phyloP scores from a whole-genome alignment of 2,888 invertebrate genomes.

The Caenorhabditis panamensis region DNA sequence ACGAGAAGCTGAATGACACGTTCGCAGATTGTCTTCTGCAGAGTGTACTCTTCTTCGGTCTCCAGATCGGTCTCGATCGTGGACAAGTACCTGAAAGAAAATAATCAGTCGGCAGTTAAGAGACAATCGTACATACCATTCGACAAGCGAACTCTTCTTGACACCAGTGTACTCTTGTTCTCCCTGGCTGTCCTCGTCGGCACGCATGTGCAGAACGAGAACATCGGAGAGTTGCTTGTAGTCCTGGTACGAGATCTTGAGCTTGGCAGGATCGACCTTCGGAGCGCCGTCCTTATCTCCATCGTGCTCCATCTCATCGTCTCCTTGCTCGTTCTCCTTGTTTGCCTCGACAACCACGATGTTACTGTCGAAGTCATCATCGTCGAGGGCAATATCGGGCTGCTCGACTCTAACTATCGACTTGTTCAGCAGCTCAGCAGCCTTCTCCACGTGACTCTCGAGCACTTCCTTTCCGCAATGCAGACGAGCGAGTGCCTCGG shows the following conservation, averaged over 20 bases:
- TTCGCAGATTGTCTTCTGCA: conserved; percentile 91
- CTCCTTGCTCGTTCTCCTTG: conserved; percentile 59
- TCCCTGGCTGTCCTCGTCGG: conserved; percentile 93
- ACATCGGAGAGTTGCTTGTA: conserved; percentile 94
- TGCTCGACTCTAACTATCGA: conserved; percentile 89
- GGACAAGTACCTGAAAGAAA: conserved; percentile 65
- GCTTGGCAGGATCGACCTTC: conserved; percentile 69
- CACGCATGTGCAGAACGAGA: conserved; percentile 92
- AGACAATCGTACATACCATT: too few species aligned
- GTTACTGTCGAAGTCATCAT: conserved; percentile 84
- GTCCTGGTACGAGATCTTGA: conserved; percentile 90
- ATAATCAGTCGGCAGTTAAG: neutral
- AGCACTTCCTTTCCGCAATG: conserved; percentile 91
- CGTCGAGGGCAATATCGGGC: conserved; percentile 94
- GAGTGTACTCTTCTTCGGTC: conserved; percentile 86
- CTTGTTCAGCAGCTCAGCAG: conserved; percentile 89
- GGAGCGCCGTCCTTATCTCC: conserved; percentile 41
- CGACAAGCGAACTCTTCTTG: conserved; percentile 58
- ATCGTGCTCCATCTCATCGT: conserved; percentile 62
- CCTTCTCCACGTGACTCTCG: conserved; percentile 95
- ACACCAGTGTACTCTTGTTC: conserved; percentile 72
- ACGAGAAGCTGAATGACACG: conserved; percentile 94
- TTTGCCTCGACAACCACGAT: conserved; percentile 62
- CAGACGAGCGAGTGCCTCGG: conserved; percentile 86
- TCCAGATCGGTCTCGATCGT: conserved; percentile 78